A percentile compares a stretch with the other conserved stretches of the same genome.
Evolutionary conservation across 2,888 invertebrate species (phyloP).

Genomic region (Aphidius colemani): DNA sequence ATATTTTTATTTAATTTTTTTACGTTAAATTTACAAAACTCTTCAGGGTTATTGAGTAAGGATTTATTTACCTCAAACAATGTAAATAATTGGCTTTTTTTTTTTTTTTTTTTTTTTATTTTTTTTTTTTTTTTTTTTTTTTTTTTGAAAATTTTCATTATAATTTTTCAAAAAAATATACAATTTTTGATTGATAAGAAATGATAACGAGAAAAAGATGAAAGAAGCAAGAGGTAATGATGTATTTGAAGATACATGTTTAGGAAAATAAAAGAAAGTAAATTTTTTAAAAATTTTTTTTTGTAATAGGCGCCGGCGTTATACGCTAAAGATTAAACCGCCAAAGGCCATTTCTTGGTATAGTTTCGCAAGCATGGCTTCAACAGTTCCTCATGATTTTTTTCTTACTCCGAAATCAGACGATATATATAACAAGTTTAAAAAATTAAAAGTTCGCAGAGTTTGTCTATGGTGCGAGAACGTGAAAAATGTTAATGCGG

Average conservation of each 20-base stretch:
- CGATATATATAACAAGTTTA: background rate
- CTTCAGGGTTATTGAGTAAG: too few relatives aligned
- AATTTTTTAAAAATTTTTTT: too few relatives aligned
- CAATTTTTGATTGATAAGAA: background rate
- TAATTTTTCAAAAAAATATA: background rate
- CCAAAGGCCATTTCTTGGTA: slow-evolving; percentile 52
- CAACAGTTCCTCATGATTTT: slow-evolving; percentile 4
- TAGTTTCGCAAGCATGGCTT: slow-evolving; percentile 37
- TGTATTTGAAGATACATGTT: slow-evolving; percentile 19
- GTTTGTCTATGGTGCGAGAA: background rate
- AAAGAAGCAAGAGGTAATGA: background rate
- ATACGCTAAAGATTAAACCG: slow-evolving; percentile 44
- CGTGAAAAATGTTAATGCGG: slow-evolving; percentile 23
- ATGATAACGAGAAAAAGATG: slow-evolving; percentile 1
- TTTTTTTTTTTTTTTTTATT: too few relatives aligned
- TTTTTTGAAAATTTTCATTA: too few relatives aligned
- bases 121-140: too few relatives aligned
- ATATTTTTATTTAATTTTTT: background rate
- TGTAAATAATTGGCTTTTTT: background rate
- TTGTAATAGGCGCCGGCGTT: slow-evolving; percentile 54
- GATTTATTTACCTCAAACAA: background rate
- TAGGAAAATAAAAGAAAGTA: slow-evolving; percentile 30
- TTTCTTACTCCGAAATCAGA: slow-evolving; percentile 43
- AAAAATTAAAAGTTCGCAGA: slow-evolving; percentile 4
- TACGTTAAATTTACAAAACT: background rate